A percentile compares a stretch with the other conserved stretches of the same genome.
phyloP scores from a whole-genome alignment of 2,797 vertebrate species.

The Lepilemur ruficaudatus region DNA sequence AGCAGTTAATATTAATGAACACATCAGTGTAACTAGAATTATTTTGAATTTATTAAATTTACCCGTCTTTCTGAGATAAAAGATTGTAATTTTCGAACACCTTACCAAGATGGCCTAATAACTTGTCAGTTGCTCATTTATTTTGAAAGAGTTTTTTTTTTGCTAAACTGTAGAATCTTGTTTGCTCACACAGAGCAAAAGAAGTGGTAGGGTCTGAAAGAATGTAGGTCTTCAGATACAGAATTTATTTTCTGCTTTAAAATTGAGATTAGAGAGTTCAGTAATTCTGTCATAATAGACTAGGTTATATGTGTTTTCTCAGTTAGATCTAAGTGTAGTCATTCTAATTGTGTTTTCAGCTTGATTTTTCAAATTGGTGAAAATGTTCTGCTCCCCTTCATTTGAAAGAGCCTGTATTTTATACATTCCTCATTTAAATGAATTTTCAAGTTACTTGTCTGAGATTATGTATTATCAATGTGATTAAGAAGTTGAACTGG shows the following conservation, averaged over 20 bases:
- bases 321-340: background rate
- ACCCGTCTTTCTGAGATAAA: conserved; percentile 13
- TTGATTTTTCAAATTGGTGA: conserved; percentile 3
- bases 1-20: background rate
- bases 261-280: conserved; percentile 16
- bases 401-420: conserved; percentile 6
- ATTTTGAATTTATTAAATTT: conserved; percentile 14
- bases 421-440: background rate
- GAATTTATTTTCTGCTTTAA: background rate
- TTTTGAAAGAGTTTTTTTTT: background rate
- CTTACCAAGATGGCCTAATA: background rate
- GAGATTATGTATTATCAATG: background rate
- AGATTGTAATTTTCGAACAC: background rate
- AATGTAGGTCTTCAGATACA: background rate
- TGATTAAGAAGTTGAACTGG: background rate
- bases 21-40: background rate
- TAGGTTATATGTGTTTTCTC: conserved; percentile 1
- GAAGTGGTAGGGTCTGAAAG: background rate
- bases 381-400: background rate
- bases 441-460: conserved; percentile 17
- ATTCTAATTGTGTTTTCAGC: background rate
- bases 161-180: background rate
- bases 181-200: background rate
- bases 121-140: background rate
- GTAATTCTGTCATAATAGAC: background rate